Conservation (phyloP, 2,797 vertebrate genomes). For the Picus viridis region DNA sequence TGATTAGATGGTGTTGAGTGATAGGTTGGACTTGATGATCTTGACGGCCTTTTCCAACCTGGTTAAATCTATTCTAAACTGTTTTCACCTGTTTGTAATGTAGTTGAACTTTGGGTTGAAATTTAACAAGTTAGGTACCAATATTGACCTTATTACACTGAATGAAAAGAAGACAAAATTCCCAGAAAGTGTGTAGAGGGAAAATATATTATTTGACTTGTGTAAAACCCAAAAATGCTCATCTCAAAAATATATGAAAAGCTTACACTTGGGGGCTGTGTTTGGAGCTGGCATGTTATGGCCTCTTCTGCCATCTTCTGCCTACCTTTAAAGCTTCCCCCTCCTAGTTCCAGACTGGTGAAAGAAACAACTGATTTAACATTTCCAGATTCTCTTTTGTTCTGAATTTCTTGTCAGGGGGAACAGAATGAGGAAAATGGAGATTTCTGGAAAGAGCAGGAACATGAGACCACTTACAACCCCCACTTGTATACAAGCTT, state of each 20-base stretch:
- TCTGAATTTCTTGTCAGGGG: not conserved
- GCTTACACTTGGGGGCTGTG: accelerated
- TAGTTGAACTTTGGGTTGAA: not conserved
- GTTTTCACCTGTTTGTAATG: not conserved
- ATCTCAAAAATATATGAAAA: not conserved
- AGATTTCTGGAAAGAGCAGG: not conserved
- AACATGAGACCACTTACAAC: not conserved
- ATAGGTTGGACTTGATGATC: too few species aligned
- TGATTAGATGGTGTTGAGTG: too few species aligned
- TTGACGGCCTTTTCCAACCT: too few species aligned
- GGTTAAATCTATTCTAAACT: not conserved
- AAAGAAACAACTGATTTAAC: not conserved
- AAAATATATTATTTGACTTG: not conserved
- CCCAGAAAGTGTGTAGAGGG: not conserved
- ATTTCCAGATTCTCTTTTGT: not conserved
- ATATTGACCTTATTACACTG: not conserved
- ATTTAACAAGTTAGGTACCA: not conserved
- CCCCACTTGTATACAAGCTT: not conserved
- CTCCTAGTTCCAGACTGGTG: not conserved
- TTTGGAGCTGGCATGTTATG: not conserved
- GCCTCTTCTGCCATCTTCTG: not conserved
- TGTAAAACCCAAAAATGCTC: not conserved
- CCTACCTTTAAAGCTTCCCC: not conserved
- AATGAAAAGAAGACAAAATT: not conserved
- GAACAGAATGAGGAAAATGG: not conserved